phyloP scores from a whole-genome alignment of 37 sponge, comb jelly and placozoan species.

The Petrosia ficiformis region DNA sequence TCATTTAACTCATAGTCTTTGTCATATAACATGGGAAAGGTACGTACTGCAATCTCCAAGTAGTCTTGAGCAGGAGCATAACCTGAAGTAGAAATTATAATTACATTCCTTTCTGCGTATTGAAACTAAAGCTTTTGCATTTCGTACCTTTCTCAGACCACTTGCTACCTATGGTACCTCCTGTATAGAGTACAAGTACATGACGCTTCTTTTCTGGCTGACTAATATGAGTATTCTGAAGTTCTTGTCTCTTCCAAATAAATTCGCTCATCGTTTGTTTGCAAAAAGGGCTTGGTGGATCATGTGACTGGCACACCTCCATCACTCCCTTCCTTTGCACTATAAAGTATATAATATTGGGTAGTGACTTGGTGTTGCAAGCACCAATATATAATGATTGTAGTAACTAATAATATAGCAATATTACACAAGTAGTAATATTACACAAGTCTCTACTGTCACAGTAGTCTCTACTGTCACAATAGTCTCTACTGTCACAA shows the following conservation, averaged over 20 bases:
- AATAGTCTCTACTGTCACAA: too few relatives aligned
- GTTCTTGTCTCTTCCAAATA: slow-evolving; percentile 47
- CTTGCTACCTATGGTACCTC: slow-evolving; percentile 70
- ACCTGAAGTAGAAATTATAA: slow-evolving; percentile 14
- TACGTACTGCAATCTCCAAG: slow-evolving; percentile 33
- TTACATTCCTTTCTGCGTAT: not conserved
- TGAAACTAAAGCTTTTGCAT: not conserved
- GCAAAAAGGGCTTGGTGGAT: too few relatives aligned
- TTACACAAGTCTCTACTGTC: too few relatives aligned
- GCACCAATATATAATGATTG: too few relatives aligned
- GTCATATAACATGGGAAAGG: slow-evolving; percentile 55
- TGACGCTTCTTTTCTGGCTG: slow-evolving; percentile 2
- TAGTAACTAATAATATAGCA: too few relatives aligned
- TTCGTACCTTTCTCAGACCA: slow-evolving; percentile 22
- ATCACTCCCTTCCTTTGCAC: too few relatives aligned
- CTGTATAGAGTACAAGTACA: slow-evolving; percentile 64
- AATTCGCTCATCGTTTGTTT: slow-evolving; percentile 48
- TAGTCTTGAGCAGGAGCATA: slow-evolving; percentile 33
- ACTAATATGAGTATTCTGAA: not conserved
- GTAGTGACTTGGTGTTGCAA: too few relatives aligned
- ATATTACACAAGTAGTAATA: too few relatives aligned
- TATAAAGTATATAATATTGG: too few relatives aligned
- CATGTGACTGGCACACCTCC: too few relatives aligned
- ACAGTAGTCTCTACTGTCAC: too few relatives aligned
- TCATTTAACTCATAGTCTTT: slow-evolving; percentile 25